phyloP scores from a whole-genome alignment of 2,113 vertebrate species.

The Sphaerodactylus townsendi region DNA sequence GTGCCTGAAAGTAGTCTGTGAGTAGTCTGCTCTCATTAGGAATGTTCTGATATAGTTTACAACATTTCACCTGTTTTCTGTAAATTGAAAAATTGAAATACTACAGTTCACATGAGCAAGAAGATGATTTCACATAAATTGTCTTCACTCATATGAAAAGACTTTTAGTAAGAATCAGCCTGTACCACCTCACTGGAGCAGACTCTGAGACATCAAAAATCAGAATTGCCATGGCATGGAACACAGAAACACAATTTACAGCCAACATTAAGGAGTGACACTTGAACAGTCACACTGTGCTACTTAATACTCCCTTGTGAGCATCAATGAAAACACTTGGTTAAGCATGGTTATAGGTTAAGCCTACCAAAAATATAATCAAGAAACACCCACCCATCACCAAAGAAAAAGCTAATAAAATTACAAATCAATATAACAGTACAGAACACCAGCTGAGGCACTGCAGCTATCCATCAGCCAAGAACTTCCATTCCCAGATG shows the following conservation, averaged over 20 bases:
- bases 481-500: constrained; percentile 15
- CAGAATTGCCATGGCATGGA: not conserved
- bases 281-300: not conserved
- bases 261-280: not conserved
- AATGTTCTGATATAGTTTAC: not conserved
- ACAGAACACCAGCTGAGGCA: constrained; percentile 12
- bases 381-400: constrained; percentile 16
- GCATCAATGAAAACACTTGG: constrained; percentile 16
- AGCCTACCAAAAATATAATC: constrained; percentile 10
- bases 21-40: too few species aligned
- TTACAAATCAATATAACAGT: constrained; percentile 6
- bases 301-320: not conserved
- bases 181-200: not conserved
- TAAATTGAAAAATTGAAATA: not conserved
- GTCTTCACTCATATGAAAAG: not conserved
- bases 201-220: not conserved
- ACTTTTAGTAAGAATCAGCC: not conserved
- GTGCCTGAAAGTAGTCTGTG: too few species aligned
- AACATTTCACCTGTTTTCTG: not conserved
- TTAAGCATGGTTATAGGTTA: not conserved
- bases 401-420: constrained; percentile 18
- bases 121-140: not conserved
- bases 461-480: constrained; percentile 18
- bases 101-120: not conserved
- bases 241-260: not conserved